Conservation (phyloP, 2,797 vertebrate species). For the Vultur gryphus region DNA sequence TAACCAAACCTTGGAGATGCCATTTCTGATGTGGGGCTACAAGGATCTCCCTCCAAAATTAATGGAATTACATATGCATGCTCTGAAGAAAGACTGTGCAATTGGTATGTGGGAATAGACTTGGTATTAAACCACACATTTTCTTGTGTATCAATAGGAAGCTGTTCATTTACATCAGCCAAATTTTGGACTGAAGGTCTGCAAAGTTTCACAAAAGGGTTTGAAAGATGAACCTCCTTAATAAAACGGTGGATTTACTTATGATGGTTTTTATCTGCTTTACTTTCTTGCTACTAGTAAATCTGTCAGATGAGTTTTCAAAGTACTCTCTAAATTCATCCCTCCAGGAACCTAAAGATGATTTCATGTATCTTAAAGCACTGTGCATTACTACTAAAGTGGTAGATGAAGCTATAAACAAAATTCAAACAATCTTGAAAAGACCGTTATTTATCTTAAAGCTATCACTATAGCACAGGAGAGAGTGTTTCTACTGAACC, state of each 20-base stretch:
- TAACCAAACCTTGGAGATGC: background rate
- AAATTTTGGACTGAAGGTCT: background rate
- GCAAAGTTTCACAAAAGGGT: background rate
- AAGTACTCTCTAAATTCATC: background rate
- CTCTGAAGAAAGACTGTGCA: background rate
- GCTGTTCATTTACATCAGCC: background rate
- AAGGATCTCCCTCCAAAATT: background rate
- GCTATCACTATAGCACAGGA: background rate
- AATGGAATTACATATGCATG: background rate
- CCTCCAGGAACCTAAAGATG: background rate
- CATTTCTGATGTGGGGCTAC: background rate
- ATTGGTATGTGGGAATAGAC: background rate
- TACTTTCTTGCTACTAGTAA: background rate
- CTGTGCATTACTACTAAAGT: background rate
- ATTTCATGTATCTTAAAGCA: background rate
- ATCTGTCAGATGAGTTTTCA: background rate
- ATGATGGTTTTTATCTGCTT: background rate
- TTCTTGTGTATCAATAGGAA: background rate
- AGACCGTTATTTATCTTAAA: slow-evolving; percentile 1
- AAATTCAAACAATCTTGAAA: background rate
- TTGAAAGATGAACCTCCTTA: slow-evolving; percentile 4
- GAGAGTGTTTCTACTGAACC: background rate
- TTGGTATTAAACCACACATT: background rate
- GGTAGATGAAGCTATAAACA: slow-evolving; percentile 22
- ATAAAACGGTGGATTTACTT: background rate